A percentile compares a stretch with the other conserved stretches of the same genome.
These are phyloP conservation scores for Meghimatium bilineatum DNA, from an alignment of 2,888 invertebrate genomes.

Conservation along the genomic window DNA sequence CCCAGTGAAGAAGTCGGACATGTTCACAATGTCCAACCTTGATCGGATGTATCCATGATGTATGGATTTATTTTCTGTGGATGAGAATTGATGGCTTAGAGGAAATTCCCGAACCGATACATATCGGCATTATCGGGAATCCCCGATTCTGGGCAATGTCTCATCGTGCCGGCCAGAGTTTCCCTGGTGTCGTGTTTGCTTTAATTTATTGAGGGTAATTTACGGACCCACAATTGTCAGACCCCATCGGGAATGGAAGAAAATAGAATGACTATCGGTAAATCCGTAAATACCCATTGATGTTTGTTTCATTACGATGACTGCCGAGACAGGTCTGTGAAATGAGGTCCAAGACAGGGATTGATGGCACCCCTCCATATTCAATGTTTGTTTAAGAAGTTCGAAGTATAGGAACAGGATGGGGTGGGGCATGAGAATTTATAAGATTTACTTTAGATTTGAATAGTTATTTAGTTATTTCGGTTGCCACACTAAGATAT, in stretches of 20 bases:
- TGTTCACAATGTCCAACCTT: background rate
- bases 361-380: slow-evolving; percentile 2
- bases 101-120: slow-evolving; percentile 40
- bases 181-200: slow-evolving; percentile 37
- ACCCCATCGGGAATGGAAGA: background rate
- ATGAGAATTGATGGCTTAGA: slow-evolving; percentile 29
- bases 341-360: slow-evolving; percentile 27
- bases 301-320: slow-evolving; percentile 23
- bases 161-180: background rate
- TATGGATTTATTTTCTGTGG: background rate
- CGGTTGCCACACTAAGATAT: too few species aligned
- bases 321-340: slow-evolving; percentile 7
- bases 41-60: slow-evolving; percentile 6
- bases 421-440: too few species aligned
- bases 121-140: slow-evolving; percentile 29
- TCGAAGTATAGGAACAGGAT: background rate
- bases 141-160: slow-evolving; percentile 11
- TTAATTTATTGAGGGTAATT: slow-evolving; percentile 47
- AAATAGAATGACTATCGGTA: background rate
- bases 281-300: slow-evolving; percentile 34
- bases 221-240: slow-evolving; percentile 6
- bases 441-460: too few species aligned
- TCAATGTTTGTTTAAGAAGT: slow-evolving; percentile 16
- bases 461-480: too few species aligned
- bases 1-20: background rate